Evolutionary conservation across 2,888 invertebrate species (phyloP), one percentile per base, ranked within the genome.

Genomic region (Cacoxenus indagator): DNA sequence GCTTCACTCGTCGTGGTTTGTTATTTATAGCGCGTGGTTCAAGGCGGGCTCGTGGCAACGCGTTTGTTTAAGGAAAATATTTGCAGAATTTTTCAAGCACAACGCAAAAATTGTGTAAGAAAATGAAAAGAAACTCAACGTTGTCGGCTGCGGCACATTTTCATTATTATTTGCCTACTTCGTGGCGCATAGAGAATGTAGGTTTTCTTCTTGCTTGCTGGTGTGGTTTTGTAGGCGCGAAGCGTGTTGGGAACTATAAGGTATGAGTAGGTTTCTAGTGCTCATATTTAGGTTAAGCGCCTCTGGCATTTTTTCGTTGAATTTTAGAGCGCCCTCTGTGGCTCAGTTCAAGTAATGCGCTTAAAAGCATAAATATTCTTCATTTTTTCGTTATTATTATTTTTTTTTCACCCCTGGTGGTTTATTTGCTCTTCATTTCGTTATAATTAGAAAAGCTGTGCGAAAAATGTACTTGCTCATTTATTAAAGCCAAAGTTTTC

Each of bases 11-110:
- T 8, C 37, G 37, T 14, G 9, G 37, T 37, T 37, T 37, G 37
- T n/a, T n/a, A n/a, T n/a, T n/a, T n/a, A 37, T 37, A 14, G 37
- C 14, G 37, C 14, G 37, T n/a, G n/a, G n/a, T n/a, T 37, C 9
- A 11, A 14, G 14, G 37, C 37, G 14, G 37, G 9, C 2, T 11
- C 8, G 14, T 37, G 37, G 37, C 14, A 51, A 43, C n/a, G 11
- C n/a, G 45, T 51, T 51, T 51, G 51, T 22, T 51, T 51, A 19
- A 51, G 8, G 51, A 51, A 51, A 51, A 51, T 51, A 22, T 51
- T 22, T 51, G 24, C 22, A 51, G 22, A 51, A 4, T 51, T 6
- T n/a, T 17, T 22, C 17, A 22, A 48, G 24, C 22, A 22, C 51
- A 51, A 14, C 37, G 8, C 8, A 51, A 51, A 51, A 51, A 22